These are phyloP conservation scores for Otis tarda DNA, from an alignment of 2,113 vertebrate species.

Conservation along the genomic window DNA sequence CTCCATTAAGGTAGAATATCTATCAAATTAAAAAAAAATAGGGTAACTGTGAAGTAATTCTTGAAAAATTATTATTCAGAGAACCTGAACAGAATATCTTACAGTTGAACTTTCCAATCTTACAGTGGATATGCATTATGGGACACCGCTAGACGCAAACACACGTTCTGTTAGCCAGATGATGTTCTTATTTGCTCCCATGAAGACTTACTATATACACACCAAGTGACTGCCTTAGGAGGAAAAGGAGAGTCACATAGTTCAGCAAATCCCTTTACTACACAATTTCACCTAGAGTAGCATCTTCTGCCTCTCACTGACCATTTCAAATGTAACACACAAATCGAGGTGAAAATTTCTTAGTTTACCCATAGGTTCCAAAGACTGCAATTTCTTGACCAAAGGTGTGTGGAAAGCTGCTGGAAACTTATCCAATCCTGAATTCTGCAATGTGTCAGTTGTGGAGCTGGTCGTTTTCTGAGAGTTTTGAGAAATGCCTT, in stretches of 20 bases:
- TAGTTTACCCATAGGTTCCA: conserved; percentile 61
- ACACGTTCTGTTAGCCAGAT: neutral
- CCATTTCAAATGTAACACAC: neutral
- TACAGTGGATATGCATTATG: neutral
- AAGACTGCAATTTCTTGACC: neutral
- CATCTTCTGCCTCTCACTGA: neutral
- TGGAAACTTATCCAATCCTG: neutral
- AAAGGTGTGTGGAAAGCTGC: neutral
- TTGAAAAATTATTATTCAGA: neutral
- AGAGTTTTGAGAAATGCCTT: neutral
- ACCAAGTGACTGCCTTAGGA: neutral
- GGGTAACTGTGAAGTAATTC: neutral
- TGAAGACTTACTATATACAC: neutral
- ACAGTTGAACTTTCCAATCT: neutral
- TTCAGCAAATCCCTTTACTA: neutral
- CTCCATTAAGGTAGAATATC: neutral
- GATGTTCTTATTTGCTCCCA: neutral
- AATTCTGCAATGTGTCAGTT: neutral
- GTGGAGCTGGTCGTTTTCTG: neutral
- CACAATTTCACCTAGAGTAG: neutral
- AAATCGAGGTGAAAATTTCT: neutral
- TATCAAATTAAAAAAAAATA: neutral
- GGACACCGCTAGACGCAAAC: neutral
- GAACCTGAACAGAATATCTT: neutral
- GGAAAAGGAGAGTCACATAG: neutral